Evolutionary conservation across 2,888 invertebrate genomes (phyloP).

Genomic region (Emmelina monodactyla): DNA sequence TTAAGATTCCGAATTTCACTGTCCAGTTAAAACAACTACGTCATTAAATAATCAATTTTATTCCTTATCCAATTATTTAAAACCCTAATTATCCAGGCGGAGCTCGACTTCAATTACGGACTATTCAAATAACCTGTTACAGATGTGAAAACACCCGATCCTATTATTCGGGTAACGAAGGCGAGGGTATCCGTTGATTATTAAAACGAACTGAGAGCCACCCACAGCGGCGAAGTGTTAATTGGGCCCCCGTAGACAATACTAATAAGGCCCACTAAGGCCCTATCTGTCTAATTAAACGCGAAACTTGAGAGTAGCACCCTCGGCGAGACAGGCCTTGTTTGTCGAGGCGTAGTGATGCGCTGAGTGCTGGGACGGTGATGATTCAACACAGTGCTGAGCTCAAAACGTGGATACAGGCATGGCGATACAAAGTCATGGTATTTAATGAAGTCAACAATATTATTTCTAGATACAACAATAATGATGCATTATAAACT

Average conservation of each 20-base stretch:
- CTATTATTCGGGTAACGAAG: constrained; percentile 61
- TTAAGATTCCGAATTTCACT: too few species aligned
- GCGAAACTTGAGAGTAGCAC: constrained; percentile 66
- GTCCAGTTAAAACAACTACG: too few species aligned
- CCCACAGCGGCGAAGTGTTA: constrained; percentile 60
- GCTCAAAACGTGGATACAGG: too few species aligned
- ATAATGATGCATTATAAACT: too few species aligned
- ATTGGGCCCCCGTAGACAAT: constrained; percentile 67
- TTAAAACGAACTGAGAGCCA: constrained; percentile 59
- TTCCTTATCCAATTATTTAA: too few species aligned
- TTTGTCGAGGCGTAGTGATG: constrained; percentile 60
- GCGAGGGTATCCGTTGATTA: constrained; percentile 61
- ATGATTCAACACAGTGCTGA: too few species aligned
- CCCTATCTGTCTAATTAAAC: constrained; percentile 67
- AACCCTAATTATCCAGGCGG: too few species aligned
- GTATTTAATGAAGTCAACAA: too few species aligned
- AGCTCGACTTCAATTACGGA: constrained; percentile 3
- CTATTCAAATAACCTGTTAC: constrained; percentile 16
- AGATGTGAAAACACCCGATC: constrained; percentile 40
- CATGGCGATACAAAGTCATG: too few species aligned
- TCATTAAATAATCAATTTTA: too few species aligned
- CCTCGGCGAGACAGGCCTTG: constrained; percentile 57
- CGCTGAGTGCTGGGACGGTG: too few species aligned
- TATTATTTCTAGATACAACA: too few species aligned
- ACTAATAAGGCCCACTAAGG: constrained; percentile 66